These are phyloP conservation scores for Dicaeum eximium DNA, from an alignment of 2,113 vertebrate species.

Conservation along the genomic window DNA sequence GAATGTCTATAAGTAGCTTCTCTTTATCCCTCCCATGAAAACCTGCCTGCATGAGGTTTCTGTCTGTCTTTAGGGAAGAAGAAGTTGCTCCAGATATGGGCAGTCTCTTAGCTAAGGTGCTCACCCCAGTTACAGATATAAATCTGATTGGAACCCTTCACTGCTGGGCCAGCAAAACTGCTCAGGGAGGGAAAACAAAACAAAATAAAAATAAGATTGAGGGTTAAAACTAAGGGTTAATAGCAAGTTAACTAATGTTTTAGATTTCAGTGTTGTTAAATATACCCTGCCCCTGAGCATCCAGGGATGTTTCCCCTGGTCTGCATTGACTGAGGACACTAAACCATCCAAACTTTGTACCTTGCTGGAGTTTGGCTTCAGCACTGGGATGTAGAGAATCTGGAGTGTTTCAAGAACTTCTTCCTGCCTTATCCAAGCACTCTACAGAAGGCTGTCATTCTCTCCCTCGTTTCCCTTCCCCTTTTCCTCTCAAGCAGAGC, in stretches of 20 bases:
- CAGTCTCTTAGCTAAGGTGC: not conserved
- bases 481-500: not conserved
- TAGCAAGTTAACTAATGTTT: not conserved
- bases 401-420: not conserved
- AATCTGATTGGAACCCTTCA: not conserved
- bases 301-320: not conserved
- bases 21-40: not conserved
- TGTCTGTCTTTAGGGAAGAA: not conserved
- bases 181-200: not conserved
- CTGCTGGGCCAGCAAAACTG: not conserved
- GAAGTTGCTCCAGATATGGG: not conserved
- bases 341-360: not conserved
- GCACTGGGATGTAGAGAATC: not conserved
- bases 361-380: not conserved
- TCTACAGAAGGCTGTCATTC: not conserved
- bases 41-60: not conserved
- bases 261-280: not conserved
- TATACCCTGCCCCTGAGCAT: too few relatives aligned
- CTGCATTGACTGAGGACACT: not conserved
- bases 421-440: not conserved
- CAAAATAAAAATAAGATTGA: not conserved
- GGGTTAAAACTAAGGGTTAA: not conserved
- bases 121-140: not conserved
- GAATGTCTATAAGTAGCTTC: not conserved
- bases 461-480: not conserved